Evolutionary conservation across 2,113 vertebrate genomes (phyloP), one percentile per base, ranked within the genome.

Genomic region (Thunnus maccoyii): DNA sequence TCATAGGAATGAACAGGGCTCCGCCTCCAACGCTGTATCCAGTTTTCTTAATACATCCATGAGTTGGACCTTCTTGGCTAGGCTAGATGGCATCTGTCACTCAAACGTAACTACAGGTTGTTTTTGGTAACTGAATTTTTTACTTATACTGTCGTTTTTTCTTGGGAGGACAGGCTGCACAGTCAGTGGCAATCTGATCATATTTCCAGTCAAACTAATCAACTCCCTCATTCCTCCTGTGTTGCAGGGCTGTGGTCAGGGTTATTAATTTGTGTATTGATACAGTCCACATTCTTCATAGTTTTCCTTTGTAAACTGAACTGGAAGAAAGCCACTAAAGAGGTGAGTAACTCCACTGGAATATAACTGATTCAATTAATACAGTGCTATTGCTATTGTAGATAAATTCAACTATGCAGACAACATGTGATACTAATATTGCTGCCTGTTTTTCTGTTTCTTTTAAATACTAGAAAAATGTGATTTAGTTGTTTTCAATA

Each of bases 181-280:
- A 20, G 12, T 44, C 13, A 60, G 16, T 47, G 17, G 20, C 1
- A n/a, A 2, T 17, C 2, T 54, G 46, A 65, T 61, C 15, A 36
- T 44, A 55, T 47, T 36, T 77, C 25, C 1, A n/a, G 11, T 69
- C 4, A 14, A 61, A 56, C 4, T 58, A 65, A 85, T 32, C 5
- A 25, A 69, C 11, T 25, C 6, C 12, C 2, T 61, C 11, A 74
- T 17, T 58, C 14, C 54, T 5, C 75, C 0, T 83, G 8, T 78
- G 22, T 77, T 72, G 41, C 84, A 98, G 97, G 97, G 41, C 78
- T 99, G 60, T 98, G 97, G 97, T 60, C 76, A 0, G 97, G 98
- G 2, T 88, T 97, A 65, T 89, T 96, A 3, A 14, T 96, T n/a
- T 96, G 94, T 72, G 62, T 91, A 13, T 54, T 80, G 1, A 15